These are phyloP conservation scores for Chymomyza costata DNA, from an alignment of 1,140 invertebrate species.

Conservation along the genomic window DNA sequence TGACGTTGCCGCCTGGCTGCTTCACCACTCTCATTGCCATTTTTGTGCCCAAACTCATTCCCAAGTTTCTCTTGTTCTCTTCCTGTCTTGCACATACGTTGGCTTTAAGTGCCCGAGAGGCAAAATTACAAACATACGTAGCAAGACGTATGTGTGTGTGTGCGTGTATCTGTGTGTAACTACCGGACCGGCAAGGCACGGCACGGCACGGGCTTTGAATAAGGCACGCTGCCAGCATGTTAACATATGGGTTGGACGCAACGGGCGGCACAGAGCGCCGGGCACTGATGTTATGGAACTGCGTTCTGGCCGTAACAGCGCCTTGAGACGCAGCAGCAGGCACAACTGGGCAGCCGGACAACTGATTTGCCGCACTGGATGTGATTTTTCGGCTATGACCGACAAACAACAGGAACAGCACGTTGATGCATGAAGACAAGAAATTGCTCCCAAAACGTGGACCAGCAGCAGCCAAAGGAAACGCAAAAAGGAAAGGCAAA, in stretches of 20 bases:
- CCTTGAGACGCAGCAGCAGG: constrained; percentile 35
- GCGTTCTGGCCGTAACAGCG: constrained; percentile 9
- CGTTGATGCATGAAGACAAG: constrained; percentile 26
- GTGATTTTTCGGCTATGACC: constrained; percentile 52
- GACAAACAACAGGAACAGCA: constrained; percentile 1
- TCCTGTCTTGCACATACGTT: too few species aligned
- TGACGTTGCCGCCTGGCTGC: constrained; percentile 5
- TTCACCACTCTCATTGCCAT: constrained; percentile 7
- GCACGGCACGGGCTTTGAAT: too few species aligned
- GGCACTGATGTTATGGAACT: too few species aligned
- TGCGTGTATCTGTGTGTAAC: constrained; percentile 8
- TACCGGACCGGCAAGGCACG: constrained; percentile 45
- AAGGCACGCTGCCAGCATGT: constrained; percentile 31
- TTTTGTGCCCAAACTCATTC: too few species aligned
- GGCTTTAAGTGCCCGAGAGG: constrained; percentile 58
- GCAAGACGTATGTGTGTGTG: constrained; percentile 34
- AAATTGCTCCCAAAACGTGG: constrained; percentile 26
- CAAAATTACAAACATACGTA: constrained; percentile 63
- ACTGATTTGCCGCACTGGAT: constrained; percentile 60
- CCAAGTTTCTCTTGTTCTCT: constrained; percentile 25
- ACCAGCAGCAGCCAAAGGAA: constrained; percentile 17
- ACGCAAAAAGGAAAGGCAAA: constrained; percentile 3
- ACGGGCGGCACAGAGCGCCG: constrained; percentile 24
- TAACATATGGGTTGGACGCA: constrained; percentile 42
- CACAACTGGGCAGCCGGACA: constrained; percentile 37